A percentile compares a stretch with the other conserved stretches of the same genome.
These are phyloP conservation scores for Xylota segnis DNA, from an alignment of 2,888 invertebrate species.

Conservation along the genomic window DNA sequence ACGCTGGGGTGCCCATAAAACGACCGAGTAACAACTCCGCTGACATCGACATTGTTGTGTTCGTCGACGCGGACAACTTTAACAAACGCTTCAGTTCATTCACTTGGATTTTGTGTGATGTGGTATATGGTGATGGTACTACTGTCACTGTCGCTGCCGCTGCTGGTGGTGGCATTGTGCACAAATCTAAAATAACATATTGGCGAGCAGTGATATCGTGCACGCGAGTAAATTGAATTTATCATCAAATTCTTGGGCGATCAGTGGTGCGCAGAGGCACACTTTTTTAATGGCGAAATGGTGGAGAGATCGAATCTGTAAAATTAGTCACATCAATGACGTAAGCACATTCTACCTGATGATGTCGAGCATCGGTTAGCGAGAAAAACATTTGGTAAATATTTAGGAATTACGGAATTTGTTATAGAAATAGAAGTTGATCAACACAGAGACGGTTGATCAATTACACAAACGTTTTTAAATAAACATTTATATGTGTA, in stretches of 20 bases:
- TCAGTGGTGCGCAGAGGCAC: constrained; percentile 13
- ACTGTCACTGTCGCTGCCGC: no score
- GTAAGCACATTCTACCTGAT: constrained; percentile 48
- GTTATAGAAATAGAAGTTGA: constrained; percentile 24
- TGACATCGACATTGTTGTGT: constrained; percentile 46
- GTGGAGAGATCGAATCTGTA: constrained; percentile 26
- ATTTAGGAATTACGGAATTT: not conserved
- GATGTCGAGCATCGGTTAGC: constrained; percentile 3
- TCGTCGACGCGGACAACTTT: constrained; percentile 49
- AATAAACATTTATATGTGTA: not conserved
- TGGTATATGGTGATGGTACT: constrained; percentile 1
- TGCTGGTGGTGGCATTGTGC: constrained; percentile 41
- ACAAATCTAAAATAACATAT: constrained; percentile 62
- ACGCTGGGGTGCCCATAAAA: constrained; percentile 64
- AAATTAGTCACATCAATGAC: constrained; percentile 52
- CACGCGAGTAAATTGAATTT: constrained; percentile 68
- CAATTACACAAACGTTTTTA: constrained; percentile 5
- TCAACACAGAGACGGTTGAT: not conserved
- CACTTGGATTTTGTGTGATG: constrained; percentile 49
- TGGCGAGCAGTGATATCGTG: constrained; percentile 62
- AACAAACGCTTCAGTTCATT: constrained; percentile 72
- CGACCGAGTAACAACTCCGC: constrained; percentile 11
- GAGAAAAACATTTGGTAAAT: not conserved
- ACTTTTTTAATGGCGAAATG: not conserved
- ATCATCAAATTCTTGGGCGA: constrained; percentile 43